Evolutionary conservation across 2,113 vertebrate genomes (phyloP).

Genomic region (Platysteira castanea): DNA sequence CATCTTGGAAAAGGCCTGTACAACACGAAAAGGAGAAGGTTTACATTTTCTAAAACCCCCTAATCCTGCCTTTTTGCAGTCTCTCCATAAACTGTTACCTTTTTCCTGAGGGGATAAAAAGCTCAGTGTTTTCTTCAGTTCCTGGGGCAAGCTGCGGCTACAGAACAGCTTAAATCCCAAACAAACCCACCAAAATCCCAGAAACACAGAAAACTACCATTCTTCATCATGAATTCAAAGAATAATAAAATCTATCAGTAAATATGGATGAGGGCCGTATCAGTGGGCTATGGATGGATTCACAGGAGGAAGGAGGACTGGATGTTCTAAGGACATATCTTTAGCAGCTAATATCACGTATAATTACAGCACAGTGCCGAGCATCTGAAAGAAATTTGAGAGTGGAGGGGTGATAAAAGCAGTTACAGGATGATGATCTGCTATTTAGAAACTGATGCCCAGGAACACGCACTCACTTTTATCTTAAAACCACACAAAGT

Average conservation of each 20-base stretch:
- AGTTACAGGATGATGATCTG: background rate
- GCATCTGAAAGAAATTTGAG: background rate
- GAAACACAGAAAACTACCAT: background rate
- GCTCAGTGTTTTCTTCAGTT: background rate
- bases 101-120: conserved; percentile 20
- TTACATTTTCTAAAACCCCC: conserved; percentile 48
- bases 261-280: background rate
- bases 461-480: background rate
- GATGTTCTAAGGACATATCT: background rate
- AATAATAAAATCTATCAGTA: background rate
- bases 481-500: background rate
- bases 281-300: background rate
- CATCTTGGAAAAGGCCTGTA: background rate
- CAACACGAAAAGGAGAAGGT: background rate
- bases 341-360: background rate
- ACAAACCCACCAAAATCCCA: background rate
- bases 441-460: background rate
- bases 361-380: background rate
- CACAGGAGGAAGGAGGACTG: background rate
- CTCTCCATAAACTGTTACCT: conserved; percentile 38
- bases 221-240: background rate
- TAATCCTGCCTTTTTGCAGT: conserved; percentile 38
- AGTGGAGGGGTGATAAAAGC: background rate
- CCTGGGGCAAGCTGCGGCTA: background rate
- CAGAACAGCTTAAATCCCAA: background rate